Percentiles rank a stretch among this genome's conserved stretches.
Evolutionary conservation across 1,140 invertebrate species (phyloP).

Genomic region (Drosophila miranda): DNA sequence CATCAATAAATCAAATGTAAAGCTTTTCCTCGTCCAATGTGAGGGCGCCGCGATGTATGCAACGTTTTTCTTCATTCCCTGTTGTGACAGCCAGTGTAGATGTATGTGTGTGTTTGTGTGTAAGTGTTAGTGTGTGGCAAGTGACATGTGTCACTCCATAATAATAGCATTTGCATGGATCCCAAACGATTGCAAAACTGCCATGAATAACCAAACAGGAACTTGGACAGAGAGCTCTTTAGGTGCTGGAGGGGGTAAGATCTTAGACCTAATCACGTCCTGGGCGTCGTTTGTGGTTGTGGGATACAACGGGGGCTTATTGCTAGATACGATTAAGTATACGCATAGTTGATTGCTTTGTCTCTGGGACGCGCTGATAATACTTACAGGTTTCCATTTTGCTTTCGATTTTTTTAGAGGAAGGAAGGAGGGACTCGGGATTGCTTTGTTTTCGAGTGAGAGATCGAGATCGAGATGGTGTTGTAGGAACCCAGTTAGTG

Average conservation of each 20-base stretch:
- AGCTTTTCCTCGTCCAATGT: constrained; percentile 22
- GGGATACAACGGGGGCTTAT: constrained; percentile 15
- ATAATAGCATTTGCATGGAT: constrained; percentile 52
- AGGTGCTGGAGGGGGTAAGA: constrained; percentile 47
- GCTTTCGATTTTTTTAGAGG: constrained; percentile 2
- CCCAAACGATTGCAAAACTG: constrained; percentile 24
- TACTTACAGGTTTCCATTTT: constrained; percentile 66
- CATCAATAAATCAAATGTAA: constrained; percentile 75
- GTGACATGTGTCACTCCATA: constrained; percentile 55
- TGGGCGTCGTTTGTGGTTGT: constrained; percentile 25
- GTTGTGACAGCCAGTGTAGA: constrained; percentile 11
- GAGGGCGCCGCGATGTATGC: constrained; percentile 26
- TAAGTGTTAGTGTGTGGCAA: constrained; percentile 21
- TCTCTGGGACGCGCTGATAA: constrained; percentile 55
- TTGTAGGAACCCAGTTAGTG: constrained; percentile 60
- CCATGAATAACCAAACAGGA: constrained; percentile 54
- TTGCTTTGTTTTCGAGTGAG: constrained; percentile 24
- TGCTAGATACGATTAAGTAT: constrained; percentile 64
- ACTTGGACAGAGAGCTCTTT: constrained; percentile 68
- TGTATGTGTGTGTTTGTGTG: constrained; percentile 19
- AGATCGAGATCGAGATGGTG: constrained; percentile 6
- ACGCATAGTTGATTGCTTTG: constrained; percentile 65
- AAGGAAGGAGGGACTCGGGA: constrained; percentile 10
- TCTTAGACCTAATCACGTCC: constrained; percentile 78
- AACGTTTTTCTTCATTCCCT: constrained; percentile 4